Evolutionary conservation across 2,888 invertebrate species (phyloP), one percentile per base, ranked within the genome.

Genomic region (Hemistola chrysoprasaria): DNA sequence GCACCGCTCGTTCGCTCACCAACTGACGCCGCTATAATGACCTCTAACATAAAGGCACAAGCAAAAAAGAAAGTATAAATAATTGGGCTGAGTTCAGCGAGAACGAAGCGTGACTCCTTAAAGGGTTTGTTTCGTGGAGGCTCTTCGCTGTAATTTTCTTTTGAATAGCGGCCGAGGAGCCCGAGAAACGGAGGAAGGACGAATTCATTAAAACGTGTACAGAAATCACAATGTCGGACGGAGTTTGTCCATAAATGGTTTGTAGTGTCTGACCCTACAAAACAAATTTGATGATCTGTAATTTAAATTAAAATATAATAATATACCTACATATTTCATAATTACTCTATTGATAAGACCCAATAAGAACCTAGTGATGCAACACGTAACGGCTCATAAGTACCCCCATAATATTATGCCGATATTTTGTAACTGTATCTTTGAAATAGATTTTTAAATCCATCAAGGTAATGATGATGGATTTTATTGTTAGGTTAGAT

Each of bases 11-110:
- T 56, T 49, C 84, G 85, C 70, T 76, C 62, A 63, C 87, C 88
- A 87, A 81, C 87, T 87, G 88, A 84, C 88, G 85, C 79, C 53
- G 60, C 63, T 69, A 65, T 82, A 81, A 84, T 80, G 74, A 78
- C 78, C 75, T 70, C 63, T 71, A 70, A 62, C 65, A 66, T 66
- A 78, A 76, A 77, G 72, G 62, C 71, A 76, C 66, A 71, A 74
- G 71, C 68, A 77, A 80, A 81, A 74, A 83, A 71, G 57, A 71
- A 65, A 72, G 66, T 61, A 59, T 61, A 74, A 80, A 81, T 84
- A 83, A 87, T 85, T 85, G 85, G 75, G 75, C 60, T 69, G 74
- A 81, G 75, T 80, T 83, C 77, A 78, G 82, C 75, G 59, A 80
- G 74, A 80, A 71, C 71, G 75, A 69, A 83, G 79, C 82, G 78